Conservation (phyloP, 2,113 vertebrate species). For the Ptilonorhynchus violaceus region DNA sequence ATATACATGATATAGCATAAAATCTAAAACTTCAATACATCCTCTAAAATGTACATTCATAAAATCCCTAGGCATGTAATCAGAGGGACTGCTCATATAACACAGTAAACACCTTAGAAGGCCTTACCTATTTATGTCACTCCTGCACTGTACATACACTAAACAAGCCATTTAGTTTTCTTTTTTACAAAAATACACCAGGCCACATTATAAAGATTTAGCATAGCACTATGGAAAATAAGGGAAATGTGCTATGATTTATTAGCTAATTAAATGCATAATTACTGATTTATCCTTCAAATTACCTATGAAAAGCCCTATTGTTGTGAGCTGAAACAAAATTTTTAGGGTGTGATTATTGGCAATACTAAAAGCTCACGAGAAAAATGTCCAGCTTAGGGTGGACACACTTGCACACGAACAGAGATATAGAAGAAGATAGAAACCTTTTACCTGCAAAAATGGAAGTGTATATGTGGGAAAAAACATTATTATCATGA, state of each 20-base stretch:
- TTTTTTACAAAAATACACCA: background rate
- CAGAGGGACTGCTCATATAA: background rate
- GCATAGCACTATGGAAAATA: background rate
- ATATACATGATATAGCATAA: background rate
- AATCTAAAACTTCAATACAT: background rate
- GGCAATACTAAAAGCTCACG: background rate
- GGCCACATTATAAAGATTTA: constrained; percentile 14
- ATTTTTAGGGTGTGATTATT: background rate
- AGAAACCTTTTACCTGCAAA: background rate
- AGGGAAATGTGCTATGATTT: constrained; percentile 36
- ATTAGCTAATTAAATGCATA: constrained; percentile 52
- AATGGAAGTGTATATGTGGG: background rate
- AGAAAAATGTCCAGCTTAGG: background rate
- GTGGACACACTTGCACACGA: background rate
- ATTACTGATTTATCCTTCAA: constrained; percentile 41
- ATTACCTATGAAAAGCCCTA: constrained; percentile 13
- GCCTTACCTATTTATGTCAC: background rate
- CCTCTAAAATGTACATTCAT: background rate
- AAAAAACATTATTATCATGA: background rate
- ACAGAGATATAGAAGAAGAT: background rate
- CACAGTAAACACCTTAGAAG: background rate
- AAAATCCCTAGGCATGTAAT: background rate
- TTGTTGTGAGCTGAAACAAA: background rate
- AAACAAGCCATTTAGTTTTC: background rate
- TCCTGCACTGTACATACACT: background rate